These are phyloP conservation scores for Rhinogobio ventralis DNA, from an alignment of 2,797 vertebrate genomes.

Conservation along the genomic window DNA sequence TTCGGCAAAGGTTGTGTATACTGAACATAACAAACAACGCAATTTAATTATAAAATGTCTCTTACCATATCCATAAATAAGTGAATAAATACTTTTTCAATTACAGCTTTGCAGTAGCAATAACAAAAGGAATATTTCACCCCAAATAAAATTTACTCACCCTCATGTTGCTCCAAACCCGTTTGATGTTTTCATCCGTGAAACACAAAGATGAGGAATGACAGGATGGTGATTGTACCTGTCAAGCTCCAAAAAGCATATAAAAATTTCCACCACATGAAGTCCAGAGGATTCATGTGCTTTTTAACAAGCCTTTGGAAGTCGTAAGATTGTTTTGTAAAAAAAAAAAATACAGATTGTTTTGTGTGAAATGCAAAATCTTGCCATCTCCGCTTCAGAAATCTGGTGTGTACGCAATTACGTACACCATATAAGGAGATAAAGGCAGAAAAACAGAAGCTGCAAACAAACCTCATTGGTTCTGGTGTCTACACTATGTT, in stretches of 20 bases:
- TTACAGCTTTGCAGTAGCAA: neutral
- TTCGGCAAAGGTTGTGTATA: neutral
- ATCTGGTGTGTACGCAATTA: neutral
- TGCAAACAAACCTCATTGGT: too few relatives aligned
- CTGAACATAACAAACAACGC: neutral
- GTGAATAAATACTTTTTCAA: neutral
- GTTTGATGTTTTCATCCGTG: neutral
- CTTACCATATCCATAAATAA: neutral
- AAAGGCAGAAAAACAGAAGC: neutral
- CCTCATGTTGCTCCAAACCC: neutral
- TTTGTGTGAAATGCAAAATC: neutral
- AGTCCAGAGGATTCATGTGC: neutral
- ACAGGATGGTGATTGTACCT: neutral
- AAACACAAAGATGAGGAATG: neutral
- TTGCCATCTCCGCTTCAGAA: neutral
- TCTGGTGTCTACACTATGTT: too few relatives aligned
- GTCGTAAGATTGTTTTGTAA: neutral
- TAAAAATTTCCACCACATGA: neutral
- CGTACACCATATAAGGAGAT: neutral
- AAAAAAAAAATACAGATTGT: too few relatives aligned
- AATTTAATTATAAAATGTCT: neutral
- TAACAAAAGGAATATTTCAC: neutral
- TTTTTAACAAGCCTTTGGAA: neutral
- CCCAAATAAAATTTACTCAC: neutral
- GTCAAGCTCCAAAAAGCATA: conserved; percentile 2